A percentile compares a stretch with the other conserved stretches of the same genome.
phyloP scores from a whole-genome alignment of 2,797 vertebrate species.

The Chelidonichthys spinosus region DNA sequence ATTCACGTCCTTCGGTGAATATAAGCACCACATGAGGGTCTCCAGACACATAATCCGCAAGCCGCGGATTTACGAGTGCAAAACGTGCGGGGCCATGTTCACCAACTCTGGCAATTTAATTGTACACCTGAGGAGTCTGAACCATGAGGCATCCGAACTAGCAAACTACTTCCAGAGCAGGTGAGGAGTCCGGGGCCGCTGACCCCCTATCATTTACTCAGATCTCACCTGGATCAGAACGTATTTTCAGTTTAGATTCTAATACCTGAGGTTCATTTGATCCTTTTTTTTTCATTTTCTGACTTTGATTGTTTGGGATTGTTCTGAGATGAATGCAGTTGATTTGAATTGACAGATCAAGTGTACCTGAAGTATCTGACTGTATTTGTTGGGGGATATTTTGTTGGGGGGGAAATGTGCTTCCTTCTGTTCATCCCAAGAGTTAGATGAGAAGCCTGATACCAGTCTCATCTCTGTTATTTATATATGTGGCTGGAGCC shows the following conservation, averaged over 20 bases:
- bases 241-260: slow-evolving; percentile 51
- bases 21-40: slow-evolving; percentile 99
- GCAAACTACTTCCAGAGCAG: slow-evolving; percentile 99
- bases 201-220: slow-evolving; percentile 75
- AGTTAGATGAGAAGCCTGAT: background rate
- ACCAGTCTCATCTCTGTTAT: background rate
- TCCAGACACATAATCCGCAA: slow-evolving; percentile 99
- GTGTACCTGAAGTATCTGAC: slow-evolving; percentile 48
- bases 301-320: slow-evolving; percentile 51
- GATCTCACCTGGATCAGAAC: slow-evolving; percentile 76
- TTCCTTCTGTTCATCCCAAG: background rate
- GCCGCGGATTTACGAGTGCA: slow-evolving; percentile 99
- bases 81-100: slow-evolving; percentile 99
- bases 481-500: background rate
- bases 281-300: slow-evolving; percentile 34
- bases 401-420: background rate
- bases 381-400: slow-evolving; percentile 24
- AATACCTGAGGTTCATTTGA: slow-evolving; percentile 58
- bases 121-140: slow-evolving; percentile 99
- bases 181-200: slow-evolving; percentile 92
- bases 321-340: slow-evolving; percentile 38
- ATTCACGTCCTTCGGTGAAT: slow-evolving; percentile 99
- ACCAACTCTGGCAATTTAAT: slow-evolving; percentile 99
- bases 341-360: slow-evolving; percentile 45
- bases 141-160: slow-evolving; percentile 99